Percentiles rank a stretch among this genome's conserved stretches.
Conservation (phyloP, 2,888 invertebrate genomes). For the Diadromus collaris region DNA sequence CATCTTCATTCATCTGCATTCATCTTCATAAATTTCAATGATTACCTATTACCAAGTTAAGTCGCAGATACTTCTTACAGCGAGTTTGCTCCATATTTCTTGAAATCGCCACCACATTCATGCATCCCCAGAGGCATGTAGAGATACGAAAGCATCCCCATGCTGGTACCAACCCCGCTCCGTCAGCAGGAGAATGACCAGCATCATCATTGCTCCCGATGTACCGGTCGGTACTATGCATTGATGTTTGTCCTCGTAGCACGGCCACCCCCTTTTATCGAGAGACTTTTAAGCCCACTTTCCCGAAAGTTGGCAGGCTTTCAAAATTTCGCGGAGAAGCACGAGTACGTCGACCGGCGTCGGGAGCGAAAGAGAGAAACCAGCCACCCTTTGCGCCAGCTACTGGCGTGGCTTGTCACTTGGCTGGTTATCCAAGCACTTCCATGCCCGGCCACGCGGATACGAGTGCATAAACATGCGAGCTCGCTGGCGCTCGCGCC, state of each 20-base stretch:
- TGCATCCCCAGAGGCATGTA: not conserved
- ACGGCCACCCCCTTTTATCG: constrained; percentile 76
- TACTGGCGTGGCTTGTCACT: constrained; percentile 77
- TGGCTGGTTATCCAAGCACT: constrained; percentile 80
- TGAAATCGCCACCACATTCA: not conserved
- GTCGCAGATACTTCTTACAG: not conserved
- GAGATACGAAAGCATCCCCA: constrained; percentile 28
- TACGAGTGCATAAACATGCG: constrained; percentile 80
- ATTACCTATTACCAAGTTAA: not conserved
- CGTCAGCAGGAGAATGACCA: constrained; percentile 33
- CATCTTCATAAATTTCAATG: not conserved
- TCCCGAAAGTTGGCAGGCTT: constrained; percentile 79
- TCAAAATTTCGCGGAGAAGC: constrained; percentile 77
- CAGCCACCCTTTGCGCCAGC: constrained; percentile 67
- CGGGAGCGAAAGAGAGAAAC: constrained; percentile 46
- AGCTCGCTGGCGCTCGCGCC: constrained; percentile 77
- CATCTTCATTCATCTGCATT: not conserved
- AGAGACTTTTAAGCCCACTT: constrained; percentile 79
- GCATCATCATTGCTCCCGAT: constrained; percentile 39
- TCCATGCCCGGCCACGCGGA: constrained; percentile 79
- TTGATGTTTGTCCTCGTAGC: constrained; percentile 45
- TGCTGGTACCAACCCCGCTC: constrained; percentile 29
- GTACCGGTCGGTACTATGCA: constrained; percentile 32
- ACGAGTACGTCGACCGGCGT: constrained; percentile 27
- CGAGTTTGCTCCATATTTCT: not conserved